Evolutionary conservation across 2,113 vertebrate species (phyloP).

Genomic region (Eublepharis macularius): DNA sequence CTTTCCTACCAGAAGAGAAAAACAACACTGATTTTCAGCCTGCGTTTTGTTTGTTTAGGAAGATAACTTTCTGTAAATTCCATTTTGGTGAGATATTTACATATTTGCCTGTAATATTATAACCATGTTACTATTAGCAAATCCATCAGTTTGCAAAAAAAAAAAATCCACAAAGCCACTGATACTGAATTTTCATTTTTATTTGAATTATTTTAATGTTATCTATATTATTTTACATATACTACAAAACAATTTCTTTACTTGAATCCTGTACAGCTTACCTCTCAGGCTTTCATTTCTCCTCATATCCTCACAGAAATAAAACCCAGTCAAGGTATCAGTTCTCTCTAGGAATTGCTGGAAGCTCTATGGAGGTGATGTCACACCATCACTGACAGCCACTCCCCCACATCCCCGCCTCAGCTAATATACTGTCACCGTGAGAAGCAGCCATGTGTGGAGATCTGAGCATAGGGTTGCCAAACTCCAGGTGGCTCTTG

Average conservation of each 20-base stretch:
- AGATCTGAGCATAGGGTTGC: too few relatives aligned
- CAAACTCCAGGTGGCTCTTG: too few relatives aligned
- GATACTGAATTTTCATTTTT: conserved; percentile 12
- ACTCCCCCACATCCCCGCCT: too few relatives aligned
- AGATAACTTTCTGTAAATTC: conserved; percentile 58
- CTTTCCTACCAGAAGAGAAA: conserved; percentile 50
- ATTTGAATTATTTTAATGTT: background rate
- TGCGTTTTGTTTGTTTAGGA: conserved; percentile 54
- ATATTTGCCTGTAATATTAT: conserved; percentile 48
- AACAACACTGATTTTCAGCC: conserved; percentile 49
- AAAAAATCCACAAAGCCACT: conserved; percentile 23
- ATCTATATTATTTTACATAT: too few relatives aligned
- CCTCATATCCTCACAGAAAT: too few relatives aligned
- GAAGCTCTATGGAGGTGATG: too few relatives aligned
- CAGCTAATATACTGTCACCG: too few relatives aligned
- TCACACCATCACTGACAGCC: too few relatives aligned
- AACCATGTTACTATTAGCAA: conserved; percentile 47
- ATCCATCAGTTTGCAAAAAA: conserved; percentile 27
- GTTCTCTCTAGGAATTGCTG: too few relatives aligned
- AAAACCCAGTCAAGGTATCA: too few relatives aligned
- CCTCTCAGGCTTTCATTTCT: conserved; percentile 4
- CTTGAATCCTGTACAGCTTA: background rate
- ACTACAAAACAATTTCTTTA: background rate
- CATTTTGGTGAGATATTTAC: conserved; percentile 56
- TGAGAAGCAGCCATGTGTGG: too few relatives aligned